phyloP scores from a whole-genome alignment of 2,888 invertebrate genomes.

The Euzetes globulus region DNA sequence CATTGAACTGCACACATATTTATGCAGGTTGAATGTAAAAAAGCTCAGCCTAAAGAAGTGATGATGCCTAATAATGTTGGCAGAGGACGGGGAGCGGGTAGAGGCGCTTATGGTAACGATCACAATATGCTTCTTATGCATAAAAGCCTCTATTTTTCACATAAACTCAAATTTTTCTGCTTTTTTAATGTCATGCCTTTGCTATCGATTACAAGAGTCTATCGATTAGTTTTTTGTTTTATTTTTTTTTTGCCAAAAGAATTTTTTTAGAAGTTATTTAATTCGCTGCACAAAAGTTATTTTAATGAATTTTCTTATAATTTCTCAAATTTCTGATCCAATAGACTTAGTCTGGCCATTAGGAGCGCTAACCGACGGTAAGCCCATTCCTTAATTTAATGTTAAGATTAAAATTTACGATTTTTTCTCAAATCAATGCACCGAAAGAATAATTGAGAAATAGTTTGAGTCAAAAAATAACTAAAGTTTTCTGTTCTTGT shows the following conservation, averaged over 20 bases:
- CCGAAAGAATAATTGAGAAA: background rate
- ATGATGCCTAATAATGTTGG: slow-evolving; percentile 87
- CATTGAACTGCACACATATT: background rate
- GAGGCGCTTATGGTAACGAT: slow-evolving; percentile 82
- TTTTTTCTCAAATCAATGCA: background rate
- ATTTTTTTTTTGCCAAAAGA: too few species aligned
- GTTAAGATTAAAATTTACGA: background rate
- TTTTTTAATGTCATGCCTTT: background rate
- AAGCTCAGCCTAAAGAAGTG: slow-evolving; percentile 99
- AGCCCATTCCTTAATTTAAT: slow-evolving; percentile 20
- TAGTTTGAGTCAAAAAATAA: background rate
- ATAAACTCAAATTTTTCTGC: too few species aligned
- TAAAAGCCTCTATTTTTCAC: background rate
- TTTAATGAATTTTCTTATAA: background rate
- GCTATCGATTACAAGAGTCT: background rate
- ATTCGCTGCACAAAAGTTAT: background rate
- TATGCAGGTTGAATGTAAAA: slow-evolving; percentile 95
- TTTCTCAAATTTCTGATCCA: background rate
- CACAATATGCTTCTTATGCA: background rate
- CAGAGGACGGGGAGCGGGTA: slow-evolving; percentile 79
- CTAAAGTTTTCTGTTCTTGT: background rate
- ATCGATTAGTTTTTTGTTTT: background rate
- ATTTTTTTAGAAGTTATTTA: too few species aligned
- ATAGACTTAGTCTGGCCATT: slow-evolving; percentile 43
- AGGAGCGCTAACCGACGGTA: slow-evolving; percentile 43